A percentile compares a stretch with the other conserved stretches of the same genome.
phyloP scores from a whole-genome alignment of 2,888 invertebrate species.

The Epistrophe eligans region DNA sequence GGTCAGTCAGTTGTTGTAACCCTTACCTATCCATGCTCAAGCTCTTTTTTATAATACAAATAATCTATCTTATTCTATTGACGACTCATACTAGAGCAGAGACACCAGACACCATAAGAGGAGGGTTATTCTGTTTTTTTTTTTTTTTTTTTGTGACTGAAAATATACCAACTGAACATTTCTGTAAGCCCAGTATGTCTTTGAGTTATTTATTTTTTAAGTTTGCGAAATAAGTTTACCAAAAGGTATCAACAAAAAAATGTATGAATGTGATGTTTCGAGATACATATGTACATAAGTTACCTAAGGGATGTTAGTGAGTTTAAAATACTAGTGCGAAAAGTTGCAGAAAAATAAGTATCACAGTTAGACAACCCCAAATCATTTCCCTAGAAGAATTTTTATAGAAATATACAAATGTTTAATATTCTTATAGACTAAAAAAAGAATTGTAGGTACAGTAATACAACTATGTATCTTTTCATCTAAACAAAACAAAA shows the following conservation, averaged over 20 bases:
- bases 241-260: background rate
- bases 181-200: slow-evolving; percentile 2
- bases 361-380: too few relatives aligned
- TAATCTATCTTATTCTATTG: background rate
- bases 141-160: background rate
- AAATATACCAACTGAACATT: slow-evolving; percentile 2
- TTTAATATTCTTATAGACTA: background rate
- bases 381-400: too few relatives aligned
- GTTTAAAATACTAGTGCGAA: background rate
- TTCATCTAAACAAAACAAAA: background rate
- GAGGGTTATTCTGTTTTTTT: background rate
- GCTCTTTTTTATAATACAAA: background rate
- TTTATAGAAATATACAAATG: background rate
- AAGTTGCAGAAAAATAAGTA: background rate
- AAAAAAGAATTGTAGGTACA: too few relatives aligned
- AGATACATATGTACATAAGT: background rate
- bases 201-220: slow-evolving; percentile 25
- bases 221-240: background rate
- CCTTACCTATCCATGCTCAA: background rate
- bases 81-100: background rate
- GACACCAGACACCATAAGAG: background rate
- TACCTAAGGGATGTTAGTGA: background rate
- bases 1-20: background rate
- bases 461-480: background rate
- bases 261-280: background rate